These are phyloP conservation scores for Lepidochitona cinerea DNA, from an alignment of 2,888 invertebrate genomes.

Conservation along the genomic window DNA sequence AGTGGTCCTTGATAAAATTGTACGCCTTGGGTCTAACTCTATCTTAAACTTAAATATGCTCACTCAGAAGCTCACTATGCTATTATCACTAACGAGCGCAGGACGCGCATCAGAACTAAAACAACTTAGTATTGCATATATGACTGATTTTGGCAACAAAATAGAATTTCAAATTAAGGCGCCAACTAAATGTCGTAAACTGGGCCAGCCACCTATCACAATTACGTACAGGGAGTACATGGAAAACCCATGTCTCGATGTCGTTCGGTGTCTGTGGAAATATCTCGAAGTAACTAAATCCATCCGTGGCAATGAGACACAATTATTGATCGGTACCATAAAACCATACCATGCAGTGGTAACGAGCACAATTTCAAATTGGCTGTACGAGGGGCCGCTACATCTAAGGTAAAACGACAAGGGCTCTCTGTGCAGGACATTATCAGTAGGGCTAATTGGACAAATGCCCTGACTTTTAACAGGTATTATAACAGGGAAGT, in stretches of 20 bases:
- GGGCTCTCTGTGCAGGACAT: background rate
- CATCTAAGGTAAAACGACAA: background rate
- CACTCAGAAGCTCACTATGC: constrained; percentile 12
- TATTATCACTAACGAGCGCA: constrained; percentile 14
- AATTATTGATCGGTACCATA: background rate
- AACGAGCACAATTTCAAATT: background rate
- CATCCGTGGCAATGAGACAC: background rate
- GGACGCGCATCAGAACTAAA: constrained; percentile 15
- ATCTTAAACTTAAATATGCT: background rate
- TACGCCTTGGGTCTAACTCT: background rate
- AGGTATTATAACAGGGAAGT: constrained; percentile 1
- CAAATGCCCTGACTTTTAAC: background rate
- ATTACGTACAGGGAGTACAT: background rate
- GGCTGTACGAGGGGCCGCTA: background rate
- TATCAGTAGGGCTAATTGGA: background rate
- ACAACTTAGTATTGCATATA: background rate
- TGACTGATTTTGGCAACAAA: background rate
- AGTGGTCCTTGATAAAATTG: constrained; percentile 9
- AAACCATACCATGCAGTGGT: background rate
- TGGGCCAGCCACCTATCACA: background rate
- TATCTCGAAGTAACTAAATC: background rate
- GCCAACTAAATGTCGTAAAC: constrained; percentile 9
- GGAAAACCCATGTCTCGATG: background rate
- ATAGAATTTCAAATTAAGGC: background rate
- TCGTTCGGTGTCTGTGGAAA: background rate